Evolutionary conservation across 2,797 vertebrate species (phyloP), one percentile per base, ranked within the genome.

Genomic region (Enteromius paludinosus): DNA sequence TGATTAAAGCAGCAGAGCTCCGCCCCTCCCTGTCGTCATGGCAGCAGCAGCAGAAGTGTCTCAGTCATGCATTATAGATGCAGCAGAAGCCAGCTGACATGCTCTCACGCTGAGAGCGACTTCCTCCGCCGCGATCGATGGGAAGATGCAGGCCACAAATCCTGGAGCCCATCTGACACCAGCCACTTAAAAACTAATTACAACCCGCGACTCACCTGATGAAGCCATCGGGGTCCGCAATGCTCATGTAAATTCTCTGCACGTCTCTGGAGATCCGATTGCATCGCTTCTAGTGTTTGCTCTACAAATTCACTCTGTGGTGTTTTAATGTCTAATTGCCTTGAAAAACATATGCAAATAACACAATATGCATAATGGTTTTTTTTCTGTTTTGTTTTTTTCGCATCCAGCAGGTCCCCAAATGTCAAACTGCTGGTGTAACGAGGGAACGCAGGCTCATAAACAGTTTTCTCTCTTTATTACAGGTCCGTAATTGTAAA

Each of bases 1-100:
- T 86, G 79, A 87, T 87, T 79, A 87, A 79, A 81, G 41, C 75
- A 33, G 68, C 71, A 45, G 64, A 52, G 75, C 78, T 65, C 43
- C 9, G 72, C 83, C 25, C 59, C 65, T 30, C 56, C 17, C 66
- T 61, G 76, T 69, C 25, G 7, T 43, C n/a, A 61, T 64, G 65
- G 79, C 25, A 84, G 73, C 65, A 17, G 71, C 71, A 45, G 43
- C 38, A 14, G 38, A 74, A 59, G 61, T 73, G 49, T 18, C 54
- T 45, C 69, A 45, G 10, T 14, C 38, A 12, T 71, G 54, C 14
- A 25, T 61, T 62, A 72, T 72, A 18, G 68, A 80, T 62, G 78
- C 38, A 2, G 25, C 8, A 6, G 23, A 52, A 47, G 66, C 61
- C 78, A 62, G 38, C 18, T 72, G 68, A 80, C 78, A 69, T 18